These are phyloP conservation scores for Bimastos eiseni DNA, from an alignment of 2,888 invertebrate genomes.

Conservation along the genomic window DNA sequence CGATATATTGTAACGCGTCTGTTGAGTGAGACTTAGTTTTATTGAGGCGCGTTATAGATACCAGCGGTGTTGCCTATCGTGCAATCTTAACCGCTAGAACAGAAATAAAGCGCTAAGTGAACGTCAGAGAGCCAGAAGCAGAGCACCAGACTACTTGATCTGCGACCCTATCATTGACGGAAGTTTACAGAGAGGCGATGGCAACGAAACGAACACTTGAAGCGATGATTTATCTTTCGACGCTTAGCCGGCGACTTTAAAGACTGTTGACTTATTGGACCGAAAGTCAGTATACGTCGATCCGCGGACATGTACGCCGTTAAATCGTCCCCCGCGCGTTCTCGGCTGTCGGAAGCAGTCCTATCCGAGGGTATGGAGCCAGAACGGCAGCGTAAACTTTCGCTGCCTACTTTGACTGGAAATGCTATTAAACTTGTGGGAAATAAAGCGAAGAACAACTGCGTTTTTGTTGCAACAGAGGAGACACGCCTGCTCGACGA, in stretches of 20 bases:
- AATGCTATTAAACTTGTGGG: background rate
- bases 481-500: background rate
- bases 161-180: background rate
- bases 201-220: background rate
- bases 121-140: background rate
- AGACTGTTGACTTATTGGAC: background rate
- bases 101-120: background rate
- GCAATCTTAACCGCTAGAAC: too few species aligned
- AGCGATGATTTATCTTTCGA: background rate
- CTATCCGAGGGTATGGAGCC: background rate
- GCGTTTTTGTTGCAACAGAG: background rate
- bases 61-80: too few species aligned
- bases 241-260: background rate
- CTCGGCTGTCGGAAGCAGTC: background rate
- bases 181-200: background rate
- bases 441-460: background rate
- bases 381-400: background rate
- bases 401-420: background rate
- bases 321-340: background rate
- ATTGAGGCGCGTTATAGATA: too few species aligned
- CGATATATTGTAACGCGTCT: too few species aligned
- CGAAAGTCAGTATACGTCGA: background rate
- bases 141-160: background rate
- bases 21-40: too few species aligned
- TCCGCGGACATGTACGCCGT: background rate